These are phyloP conservation scores for Pluvianellus socialis DNA, from an alignment of 2,113 vertebrate genomes.

Conservation along the genomic window DNA sequence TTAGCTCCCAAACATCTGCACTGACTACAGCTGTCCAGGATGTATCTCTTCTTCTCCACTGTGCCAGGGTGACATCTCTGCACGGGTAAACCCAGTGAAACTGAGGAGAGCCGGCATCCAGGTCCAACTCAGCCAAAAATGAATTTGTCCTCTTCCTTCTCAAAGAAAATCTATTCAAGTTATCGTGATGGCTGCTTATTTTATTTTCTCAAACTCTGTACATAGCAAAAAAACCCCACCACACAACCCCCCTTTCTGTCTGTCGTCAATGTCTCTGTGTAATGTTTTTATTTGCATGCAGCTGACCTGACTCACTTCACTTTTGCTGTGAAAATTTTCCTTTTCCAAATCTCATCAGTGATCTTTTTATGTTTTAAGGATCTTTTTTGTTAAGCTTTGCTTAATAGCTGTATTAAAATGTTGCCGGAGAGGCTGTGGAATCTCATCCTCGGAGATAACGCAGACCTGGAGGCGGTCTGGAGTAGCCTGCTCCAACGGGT, in stretches of 20 bases:
- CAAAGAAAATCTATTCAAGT: neutral
- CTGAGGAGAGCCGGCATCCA: neutral
- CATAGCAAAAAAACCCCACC: neutral
- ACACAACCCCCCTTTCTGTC: neutral
- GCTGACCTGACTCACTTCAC: neutral
- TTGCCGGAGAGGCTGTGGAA: neutral
- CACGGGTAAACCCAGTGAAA: neutral
- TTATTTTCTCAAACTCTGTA: neutral
- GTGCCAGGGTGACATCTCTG: neutral
- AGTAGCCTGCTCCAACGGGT: neutral
- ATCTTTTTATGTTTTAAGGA: neutral
- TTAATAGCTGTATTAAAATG: neutral
- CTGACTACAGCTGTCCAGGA: neutral
- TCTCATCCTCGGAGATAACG: neutral
- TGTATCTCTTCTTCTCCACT: neutral
- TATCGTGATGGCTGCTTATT: neutral
- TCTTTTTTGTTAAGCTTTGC: neutral
- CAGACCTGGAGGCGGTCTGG: neutral
- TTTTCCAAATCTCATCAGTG: neutral
- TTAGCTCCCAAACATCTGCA: conserved; percentile 41
- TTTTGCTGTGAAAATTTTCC: neutral
- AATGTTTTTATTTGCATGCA: conserved; percentile 10
- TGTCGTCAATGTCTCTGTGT: neutral
- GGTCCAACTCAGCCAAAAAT: neutral
- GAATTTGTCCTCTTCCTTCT: neutral